Evolutionary conservation across 2,888 invertebrate genomes (phyloP), one percentile per base, ranked within the genome.

Genomic region (Seira sanloemensis): DNA sequence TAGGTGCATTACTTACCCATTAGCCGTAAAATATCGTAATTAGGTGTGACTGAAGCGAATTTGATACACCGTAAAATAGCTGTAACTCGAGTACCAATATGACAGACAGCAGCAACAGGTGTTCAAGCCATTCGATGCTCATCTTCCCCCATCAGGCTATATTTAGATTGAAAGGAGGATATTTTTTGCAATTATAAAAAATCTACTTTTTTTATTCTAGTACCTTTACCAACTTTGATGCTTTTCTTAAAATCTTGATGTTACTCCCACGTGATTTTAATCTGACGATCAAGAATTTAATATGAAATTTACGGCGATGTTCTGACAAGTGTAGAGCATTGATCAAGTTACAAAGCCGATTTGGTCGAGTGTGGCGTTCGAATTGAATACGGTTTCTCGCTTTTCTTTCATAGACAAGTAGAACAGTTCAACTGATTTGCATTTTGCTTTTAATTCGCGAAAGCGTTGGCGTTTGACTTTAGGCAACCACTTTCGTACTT

Each of bases 41-140:
- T 58, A 58, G 7, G 9, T 58, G 58, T 58, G 58, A 58, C 58
- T 4, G 58, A 4, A n/a, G 58, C 58, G 58, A 58, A 58, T 58
- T 58, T 50, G 50, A 71, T 71, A 23, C 46, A 71, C 71, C 71
- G 71, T 71, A 71, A 71, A 71, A 71, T 71, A 71, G 71, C 71
- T 25, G 71, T 71, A 71, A 50, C 19, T 46, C 50, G 50, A 50
- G n/a, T 37, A 7, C 37, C 37, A 7, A 12, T 9, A 58, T 58
- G 58, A 58, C 58, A 58, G 58, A n/a, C n/a, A 58, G 71, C 46
- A 71, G 23, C 50, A 71, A 23, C 71, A 71, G 71, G 50, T 71
- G 71, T 37, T 9, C n/a, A 58, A 58, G 4, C n/a, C 58, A 58
- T 58, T 18, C 18, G 21, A 23, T 21, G 37, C 50, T 71, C 71